Evolutionary conservation across 2,888 invertebrate genomes (phyloP).

Genomic region (Drosophila phalerata): DNA sequence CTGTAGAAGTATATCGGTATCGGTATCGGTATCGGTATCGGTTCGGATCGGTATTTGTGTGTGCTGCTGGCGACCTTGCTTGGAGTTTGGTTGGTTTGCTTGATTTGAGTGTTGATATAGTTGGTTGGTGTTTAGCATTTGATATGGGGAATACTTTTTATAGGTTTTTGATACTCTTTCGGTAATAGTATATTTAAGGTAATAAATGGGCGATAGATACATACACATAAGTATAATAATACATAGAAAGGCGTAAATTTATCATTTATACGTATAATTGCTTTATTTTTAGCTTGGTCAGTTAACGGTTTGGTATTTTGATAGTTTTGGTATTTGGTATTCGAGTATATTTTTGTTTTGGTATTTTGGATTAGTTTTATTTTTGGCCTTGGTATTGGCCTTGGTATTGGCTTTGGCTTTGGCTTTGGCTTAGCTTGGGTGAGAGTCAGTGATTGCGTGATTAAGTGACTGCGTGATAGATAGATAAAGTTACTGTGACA

Average conservation of each 20-base stretch:
- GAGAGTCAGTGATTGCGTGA: conserved; percentile 65
- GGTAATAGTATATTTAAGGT: conserved; percentile 11
- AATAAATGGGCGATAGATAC: conserved; percentile 39
- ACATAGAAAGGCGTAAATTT: conserved; percentile 54
- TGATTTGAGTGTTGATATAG: conserved; percentile 33
- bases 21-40: conserved; percentile 16
- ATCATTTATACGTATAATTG: conserved; percentile 57
- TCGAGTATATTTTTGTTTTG: conserved; percentile 8
- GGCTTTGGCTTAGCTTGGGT: conserved; percentile 49
- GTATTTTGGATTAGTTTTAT: conserved; percentile 15
- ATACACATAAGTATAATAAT: conserved; percentile 63
- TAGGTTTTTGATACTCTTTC: conserved; percentile 25
- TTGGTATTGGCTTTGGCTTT: conserved; percentile 43
- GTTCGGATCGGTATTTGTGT: conserved; percentile 18
- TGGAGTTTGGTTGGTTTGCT: conserved; percentile 37
- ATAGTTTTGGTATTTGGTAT: conserved; percentile 37
- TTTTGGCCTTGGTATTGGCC: conserved; percentile 40
- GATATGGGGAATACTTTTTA: conserved; percentile 33
- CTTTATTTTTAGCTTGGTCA: conserved; percentile 66
- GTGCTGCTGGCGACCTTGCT: conserved; percentile 27
- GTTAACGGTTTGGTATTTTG: conserved; percentile 39
- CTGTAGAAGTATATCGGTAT: conserved; percentile 14
- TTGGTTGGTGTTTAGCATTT: conserved; percentile 37
- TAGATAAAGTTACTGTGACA: conserved; percentile 50
- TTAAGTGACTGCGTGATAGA: conserved; percentile 62